Evolutionary conservation across 2,797 vertebrate species (phyloP).

Genomic region (Anniella stebbinsi): DNA sequence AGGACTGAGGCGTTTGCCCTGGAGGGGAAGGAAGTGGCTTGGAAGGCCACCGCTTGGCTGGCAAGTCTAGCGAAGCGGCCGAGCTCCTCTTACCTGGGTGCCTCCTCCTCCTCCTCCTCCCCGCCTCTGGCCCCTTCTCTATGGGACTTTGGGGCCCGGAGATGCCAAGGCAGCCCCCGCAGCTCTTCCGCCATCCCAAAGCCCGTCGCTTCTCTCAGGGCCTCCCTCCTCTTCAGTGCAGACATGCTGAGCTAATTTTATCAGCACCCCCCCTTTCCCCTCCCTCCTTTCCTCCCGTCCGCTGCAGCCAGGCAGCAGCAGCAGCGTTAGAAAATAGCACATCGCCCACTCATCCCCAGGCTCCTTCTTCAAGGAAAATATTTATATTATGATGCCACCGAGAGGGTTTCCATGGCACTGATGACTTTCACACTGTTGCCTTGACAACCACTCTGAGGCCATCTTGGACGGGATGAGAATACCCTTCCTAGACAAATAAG

Average conservation of each 20-base stretch:
- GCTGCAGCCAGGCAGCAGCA: conserved; percentile 59
- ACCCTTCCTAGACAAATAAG: conserved; percentile 78
- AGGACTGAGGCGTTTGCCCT: neutral
- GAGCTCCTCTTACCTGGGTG: conserved; percentile 27
- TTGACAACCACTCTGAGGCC: conserved; percentile 79
- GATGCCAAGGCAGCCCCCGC: neutral
- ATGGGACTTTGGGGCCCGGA: neutral
- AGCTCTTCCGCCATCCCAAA: neutral
- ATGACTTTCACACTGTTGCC: conserved; percentile 75
- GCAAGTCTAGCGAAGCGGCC: neutral
- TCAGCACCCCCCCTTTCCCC: conserved; percentile 24
- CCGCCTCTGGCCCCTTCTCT: neutral
- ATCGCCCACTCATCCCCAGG: conserved; percentile 77
- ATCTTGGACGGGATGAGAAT: conserved; percentile 76
- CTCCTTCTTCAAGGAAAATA: conserved; percentile 81
- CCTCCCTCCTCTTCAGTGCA: neutral
- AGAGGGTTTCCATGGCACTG: conserved; percentile 84
- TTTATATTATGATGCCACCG: conserved; percentile 81
- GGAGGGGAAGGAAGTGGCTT: neutral
- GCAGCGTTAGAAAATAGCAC: conserved; percentile 77
- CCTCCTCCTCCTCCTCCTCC: neutral
- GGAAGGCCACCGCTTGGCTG: neutral
- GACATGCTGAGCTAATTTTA: conserved; percentile 67
- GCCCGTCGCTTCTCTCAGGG: neutral
- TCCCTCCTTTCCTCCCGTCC: conserved; percentile 27